Base-by-base conservation (phyloP, 2,888 invertebrate genomes). In the Auanema sp. region DNA sequence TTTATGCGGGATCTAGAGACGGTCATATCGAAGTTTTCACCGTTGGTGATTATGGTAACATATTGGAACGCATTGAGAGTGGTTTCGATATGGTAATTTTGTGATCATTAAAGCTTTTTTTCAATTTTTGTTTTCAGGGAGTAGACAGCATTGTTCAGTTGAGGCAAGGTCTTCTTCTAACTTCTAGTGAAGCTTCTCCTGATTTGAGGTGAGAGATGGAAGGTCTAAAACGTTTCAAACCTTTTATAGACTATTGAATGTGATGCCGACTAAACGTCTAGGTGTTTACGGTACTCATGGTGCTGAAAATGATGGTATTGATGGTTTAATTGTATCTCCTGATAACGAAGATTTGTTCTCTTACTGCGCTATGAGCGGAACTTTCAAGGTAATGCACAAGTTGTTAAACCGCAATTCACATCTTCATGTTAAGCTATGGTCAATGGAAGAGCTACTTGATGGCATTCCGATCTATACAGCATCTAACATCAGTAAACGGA, bases 21-120 rank as follows among this genome's bases (percentile, higher is more conserved):
- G 77, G 77, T 4, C 68, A 70, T 58, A 65, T 79, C n/a, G 78
- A 79, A 56, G 76, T 79, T 10, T 79, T 79, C 67, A 74, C 69
- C 51, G 49, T 69, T 12, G 75, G 73, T 11, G 74, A 78, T 52
- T 79, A 75, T 63, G 79, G 79, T 42, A 79, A 78, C 56, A 63
- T 78, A 1, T 51, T 77, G 57, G 76, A 76, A 62, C 23, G 78
- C 25, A 63, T 78, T 21, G 76, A 77, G 25, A 74, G 72, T 52
- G 71, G 72, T 10, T 72, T 74, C 61, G 69, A 68, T 14, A 74
- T 75, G 75, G 75, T 72, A n/a, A 49, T 44, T 42, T 21, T 24
- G n/a, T n/a, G n/a, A n/a, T n/a, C n/a, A n/a, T n/a, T n/a, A n/a
- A n/a, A n/a, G n/a, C n/a, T n/a, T n/a, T n/a, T n/a, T n/a, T n/a